Evolutionary conservation across 2,888 invertebrate species (phyloP), one percentile per base, ranked within the genome.

Genomic region (Scaptodrosophila latifasciaeformis): DNA sequence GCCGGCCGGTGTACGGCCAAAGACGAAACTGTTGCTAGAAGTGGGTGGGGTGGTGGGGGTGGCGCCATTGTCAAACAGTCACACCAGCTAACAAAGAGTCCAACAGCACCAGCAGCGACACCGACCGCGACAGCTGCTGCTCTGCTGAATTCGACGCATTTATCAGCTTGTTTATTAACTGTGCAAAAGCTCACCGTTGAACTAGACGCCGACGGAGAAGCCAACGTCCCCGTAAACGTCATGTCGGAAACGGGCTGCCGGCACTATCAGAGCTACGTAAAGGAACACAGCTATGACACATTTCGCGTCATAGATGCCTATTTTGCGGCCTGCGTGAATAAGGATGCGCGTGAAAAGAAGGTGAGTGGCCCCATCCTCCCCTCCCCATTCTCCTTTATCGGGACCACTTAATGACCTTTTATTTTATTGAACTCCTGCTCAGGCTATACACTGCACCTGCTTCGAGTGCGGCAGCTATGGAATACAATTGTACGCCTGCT

Each of bases 301-400:
- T 88, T 87, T 71, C 86, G 86, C 60, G 85, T 95, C 76, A 92
- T 96, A 76, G 94, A 96, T 88, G 91, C 93, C 65, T 94, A 92
- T 87, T 96, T 96, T 87, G 92, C 95, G 54, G 91, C 94, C 65
- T 92, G 94, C 85, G 91, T 93, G 51, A 91, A 93, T 61, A 89
- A 89, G 70, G 93, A 93, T 87, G 92, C 93, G 67, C 90, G 94
- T 77, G 90, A 91, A 86, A 91, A 93, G 81, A 96, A 95, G 93
- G 96, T 95, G 82, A 61, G 63, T 62, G 24, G n/a, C 21, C 12
- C 15, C 10, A 39, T 19, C 9, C 30, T 15, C 31, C 12, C 43
- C 17, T n/a, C 15, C n/a, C 9, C 19, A 1, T 4, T 34, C 29
- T 12, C 1, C 39, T 31, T 45, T 31, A 9, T 27, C n/a, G n/a